phyloP scores from a whole-genome alignment of 2,888 invertebrate species.

The Polyommatus iphigenia region DNA sequence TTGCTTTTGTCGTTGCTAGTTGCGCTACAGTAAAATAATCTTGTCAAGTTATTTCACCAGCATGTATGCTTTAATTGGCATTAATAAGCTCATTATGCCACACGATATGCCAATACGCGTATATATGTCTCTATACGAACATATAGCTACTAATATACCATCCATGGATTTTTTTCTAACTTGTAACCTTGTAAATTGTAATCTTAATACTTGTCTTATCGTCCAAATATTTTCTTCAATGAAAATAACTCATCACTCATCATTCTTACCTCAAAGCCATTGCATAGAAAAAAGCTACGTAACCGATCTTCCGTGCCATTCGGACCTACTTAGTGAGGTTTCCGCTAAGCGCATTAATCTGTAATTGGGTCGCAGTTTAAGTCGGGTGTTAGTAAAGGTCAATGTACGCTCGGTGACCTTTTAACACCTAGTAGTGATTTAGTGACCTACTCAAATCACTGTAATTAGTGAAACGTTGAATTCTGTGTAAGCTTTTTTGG shows the following conservation, averaged over 20 bases:
- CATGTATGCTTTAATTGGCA: too few relatives aligned
- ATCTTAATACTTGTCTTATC: too few relatives aligned
- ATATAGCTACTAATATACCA: too few relatives aligned
- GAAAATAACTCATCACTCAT: constrained; percentile 48
- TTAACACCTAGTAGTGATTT: constrained; percentile 30
- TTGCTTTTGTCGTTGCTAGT: too few relatives aligned
- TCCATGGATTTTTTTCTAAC: too few relatives aligned
- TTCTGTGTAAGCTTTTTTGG: neutral
- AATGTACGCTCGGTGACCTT: constrained; percentile 52
- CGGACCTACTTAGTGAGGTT: constrained; percentile 78
- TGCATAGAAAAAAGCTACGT: constrained; percentile 49
- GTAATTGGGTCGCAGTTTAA: constrained; percentile 78
- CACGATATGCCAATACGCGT: too few relatives aligned
- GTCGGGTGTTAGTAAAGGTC: constrained; percentile 70
- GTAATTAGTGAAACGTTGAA: constrained; percentile 1
- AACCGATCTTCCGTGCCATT: constrained; percentile 66
- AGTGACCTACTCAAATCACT: constrained; percentile 24
- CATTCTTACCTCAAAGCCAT: constrained; percentile 59
- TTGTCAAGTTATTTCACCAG: too few relatives aligned
- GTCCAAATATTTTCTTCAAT: too few relatives aligned
- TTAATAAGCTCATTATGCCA: too few relatives aligned
- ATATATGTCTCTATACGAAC: too few relatives aligned
- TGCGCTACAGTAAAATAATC: too few relatives aligned
- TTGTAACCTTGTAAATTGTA: too few relatives aligned
- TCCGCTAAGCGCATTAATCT: constrained; percentile 79